A percentile compares a stretch with the other conserved stretches of the same genome.
These are phyloP conservation scores for Drosophila micromelanica DNA, from an alignment of 1,140 invertebrate species.

Conservation along the genomic window DNA sequence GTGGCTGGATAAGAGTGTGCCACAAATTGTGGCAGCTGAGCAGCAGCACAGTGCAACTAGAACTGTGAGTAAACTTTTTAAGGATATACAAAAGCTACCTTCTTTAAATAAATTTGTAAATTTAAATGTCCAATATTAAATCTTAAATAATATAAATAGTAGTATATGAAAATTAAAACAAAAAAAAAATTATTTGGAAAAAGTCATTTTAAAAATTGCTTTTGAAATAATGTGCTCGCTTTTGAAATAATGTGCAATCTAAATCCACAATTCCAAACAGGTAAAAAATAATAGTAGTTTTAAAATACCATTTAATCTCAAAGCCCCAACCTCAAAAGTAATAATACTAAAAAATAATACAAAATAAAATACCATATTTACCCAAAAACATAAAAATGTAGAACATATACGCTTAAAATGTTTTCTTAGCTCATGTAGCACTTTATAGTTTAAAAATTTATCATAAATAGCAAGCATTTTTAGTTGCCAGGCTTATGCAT, in stretches of 20 bases:
- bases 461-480: slow-evolving; percentile 1
- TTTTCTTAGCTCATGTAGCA: not conserved
- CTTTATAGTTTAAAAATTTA: not conserved
- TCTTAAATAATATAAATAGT: too few species aligned
- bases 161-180: too few species aligned
- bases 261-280: too few species aligned
- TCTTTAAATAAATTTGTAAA: too few species aligned
- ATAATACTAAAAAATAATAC: not conserved
- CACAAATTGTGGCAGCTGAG: not conserved
- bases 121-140: too few species aligned
- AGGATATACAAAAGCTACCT: not conserved
- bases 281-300: too few species aligned
- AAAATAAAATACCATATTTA: not conserved
- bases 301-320: too few species aligned
- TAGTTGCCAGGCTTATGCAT: not conserved
- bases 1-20: not conserved
- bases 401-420: not conserved
- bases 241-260: too few species aligned
- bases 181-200: too few species aligned
- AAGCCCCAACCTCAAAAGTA: not conserved
- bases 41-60: not conserved
- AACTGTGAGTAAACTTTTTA: not conserved
- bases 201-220: too few species aligned
- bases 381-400: too few species aligned
- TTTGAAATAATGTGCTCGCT: too few species aligned